Percentiles rank a stretch among this genome's conserved stretches.
Conservation (phyloP, 2,888 invertebrate genomes). For the Drymonia ruficornis region DNA sequence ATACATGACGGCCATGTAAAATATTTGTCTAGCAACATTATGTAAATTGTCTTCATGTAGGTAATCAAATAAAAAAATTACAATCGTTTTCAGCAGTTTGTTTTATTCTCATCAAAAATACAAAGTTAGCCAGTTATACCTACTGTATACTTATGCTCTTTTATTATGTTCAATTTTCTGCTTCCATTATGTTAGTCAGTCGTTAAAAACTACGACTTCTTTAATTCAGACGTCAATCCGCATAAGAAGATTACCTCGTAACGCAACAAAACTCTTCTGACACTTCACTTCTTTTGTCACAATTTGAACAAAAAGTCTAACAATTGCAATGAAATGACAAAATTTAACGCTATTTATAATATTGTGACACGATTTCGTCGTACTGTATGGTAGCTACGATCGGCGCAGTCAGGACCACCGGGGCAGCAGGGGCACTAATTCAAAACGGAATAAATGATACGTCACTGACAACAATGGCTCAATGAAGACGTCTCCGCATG, state of each 20-base stretch:
- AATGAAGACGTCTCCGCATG: conserved; percentile 68
- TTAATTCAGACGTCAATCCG: conserved; percentile 16
- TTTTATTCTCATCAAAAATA: not conserved
- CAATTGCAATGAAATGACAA: conserved; percentile 50
- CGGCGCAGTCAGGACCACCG: conserved; percentile 65
- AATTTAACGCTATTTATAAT: conserved; percentile 66
- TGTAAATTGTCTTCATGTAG: conserved; percentile 16
- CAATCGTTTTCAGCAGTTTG: not conserved
- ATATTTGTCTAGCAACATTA: conserved; percentile 20
- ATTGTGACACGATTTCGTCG: conserved; percentile 65
- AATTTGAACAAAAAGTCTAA: conserved; percentile 26
- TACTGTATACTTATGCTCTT: not conserved
- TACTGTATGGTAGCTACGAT: conserved; percentile 34
- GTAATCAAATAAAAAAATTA: not conserved
- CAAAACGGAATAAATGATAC: conserved; percentile 72
- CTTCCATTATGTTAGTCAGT: not conserved
- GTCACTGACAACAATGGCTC: conserved; percentile 72
- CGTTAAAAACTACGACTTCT: not conserved
- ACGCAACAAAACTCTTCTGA: conserved; percentile 19
- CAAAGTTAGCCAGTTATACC: too few species aligned
- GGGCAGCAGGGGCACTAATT: conserved; percentile 54
- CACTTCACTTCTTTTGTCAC: conserved; percentile 18
- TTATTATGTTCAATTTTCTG: not conserved
- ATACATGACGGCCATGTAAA: conserved; percentile 29
- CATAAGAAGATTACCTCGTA: conserved; percentile 27